phyloP scores from a whole-genome alignment of 2,888 invertebrate species.

The Leptarthrus brevirostris region DNA sequence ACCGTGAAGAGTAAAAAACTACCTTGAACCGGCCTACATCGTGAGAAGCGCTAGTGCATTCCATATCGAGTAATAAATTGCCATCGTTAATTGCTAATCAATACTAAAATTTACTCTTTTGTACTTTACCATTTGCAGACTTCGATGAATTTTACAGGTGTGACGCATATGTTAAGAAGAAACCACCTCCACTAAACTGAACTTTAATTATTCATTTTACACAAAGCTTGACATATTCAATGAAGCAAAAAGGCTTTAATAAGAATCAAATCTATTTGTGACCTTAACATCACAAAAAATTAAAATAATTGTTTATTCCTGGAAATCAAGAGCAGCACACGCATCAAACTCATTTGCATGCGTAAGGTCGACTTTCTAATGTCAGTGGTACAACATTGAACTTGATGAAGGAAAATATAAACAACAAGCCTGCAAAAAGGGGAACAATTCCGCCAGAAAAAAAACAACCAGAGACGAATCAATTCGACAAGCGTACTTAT shows the following conservation, averaged over 20 bases:
- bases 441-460: background rate
- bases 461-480: background rate
- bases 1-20: slow-evolving; percentile 31
- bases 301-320: background rate
- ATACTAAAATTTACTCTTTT: background rate
- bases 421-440: background rate
- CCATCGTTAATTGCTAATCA: background rate
- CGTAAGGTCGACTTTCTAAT: slow-evolving; percentile 21
- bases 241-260: background rate
- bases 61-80: background rate
- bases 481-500: background rate
- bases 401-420: slow-evolving; percentile 10
- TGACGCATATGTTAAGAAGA: background rate
- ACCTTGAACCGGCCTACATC: slow-evolving; percentile 7
- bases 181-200: too few relatives aligned
- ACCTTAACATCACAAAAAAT: background rate
- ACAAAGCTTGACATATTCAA: background rate
- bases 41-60: background rate
- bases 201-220: background rate
- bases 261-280: background rate
- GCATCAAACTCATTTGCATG: background rate
- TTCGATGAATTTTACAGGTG: background rate
- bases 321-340: background rate
- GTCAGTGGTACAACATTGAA: slow-evolving; percentile 24
- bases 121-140: background rate